phyloP scores from a whole-genome alignment of 2,797 vertebrate genomes.

The Bryconaethiops microstoma region DNA sequence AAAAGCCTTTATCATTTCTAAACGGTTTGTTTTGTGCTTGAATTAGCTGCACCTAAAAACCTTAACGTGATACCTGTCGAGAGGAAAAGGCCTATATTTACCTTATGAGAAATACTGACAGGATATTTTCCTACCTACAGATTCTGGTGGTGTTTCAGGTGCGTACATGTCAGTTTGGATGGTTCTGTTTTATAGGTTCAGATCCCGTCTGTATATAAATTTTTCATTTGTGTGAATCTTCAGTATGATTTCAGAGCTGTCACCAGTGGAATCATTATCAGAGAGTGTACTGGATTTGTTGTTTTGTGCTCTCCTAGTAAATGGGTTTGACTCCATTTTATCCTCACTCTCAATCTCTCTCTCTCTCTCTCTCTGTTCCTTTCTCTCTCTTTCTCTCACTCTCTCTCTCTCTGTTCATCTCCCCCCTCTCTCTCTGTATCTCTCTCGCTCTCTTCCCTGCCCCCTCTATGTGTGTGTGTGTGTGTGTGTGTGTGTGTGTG shows the following conservation, averaged over 20 bases:
- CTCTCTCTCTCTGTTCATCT: too few species aligned
- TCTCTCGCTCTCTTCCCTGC: too few species aligned
- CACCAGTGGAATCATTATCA: background rate
- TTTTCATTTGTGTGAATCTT: too few species aligned
- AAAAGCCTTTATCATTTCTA: background rate
- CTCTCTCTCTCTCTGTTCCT: too few species aligned
- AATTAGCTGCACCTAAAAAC: background rate
- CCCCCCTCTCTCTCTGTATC: too few species aligned
- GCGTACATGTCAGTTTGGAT: background rate
- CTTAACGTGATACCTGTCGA: background rate
- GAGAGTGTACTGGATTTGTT: background rate
- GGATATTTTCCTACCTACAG: background rate
- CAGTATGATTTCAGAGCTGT: background rate
- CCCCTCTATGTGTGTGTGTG: too few species aligned
- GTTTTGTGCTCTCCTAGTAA: background rate
- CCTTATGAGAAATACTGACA: background rate
- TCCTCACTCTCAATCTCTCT: background rate
- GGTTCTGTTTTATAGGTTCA: background rate
- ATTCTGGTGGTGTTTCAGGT: background rate
- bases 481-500: constrained; percentile 14
- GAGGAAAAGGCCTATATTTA: background rate
- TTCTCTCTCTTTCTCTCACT: too few species aligned
- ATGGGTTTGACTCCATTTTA: constrained; percentile 27
- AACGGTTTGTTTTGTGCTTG: too few species aligned
- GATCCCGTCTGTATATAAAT: background rate